A percentile compares a stretch with the other conserved stretches of the same genome.
These are phyloP conservation scores for Parascotia fuliginaria DNA, from an alignment of 2,888 invertebrate genomes.

Conservation along the genomic window DNA sequence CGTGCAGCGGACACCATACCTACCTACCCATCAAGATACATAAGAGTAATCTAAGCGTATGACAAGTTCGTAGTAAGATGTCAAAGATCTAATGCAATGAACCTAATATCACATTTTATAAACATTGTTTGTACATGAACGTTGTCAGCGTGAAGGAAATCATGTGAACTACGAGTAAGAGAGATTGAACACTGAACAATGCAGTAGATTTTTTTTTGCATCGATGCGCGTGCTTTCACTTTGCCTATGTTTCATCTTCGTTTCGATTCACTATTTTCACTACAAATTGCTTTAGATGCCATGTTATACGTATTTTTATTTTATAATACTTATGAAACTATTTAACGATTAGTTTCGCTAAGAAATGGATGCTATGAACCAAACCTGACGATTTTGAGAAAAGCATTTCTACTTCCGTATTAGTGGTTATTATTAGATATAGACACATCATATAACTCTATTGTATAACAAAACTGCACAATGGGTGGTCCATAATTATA, in stretches of 20 bases:
- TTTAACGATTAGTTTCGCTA: conserved; percentile 11
- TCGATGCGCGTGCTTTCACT: conserved; percentile 66
- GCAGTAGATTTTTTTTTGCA: conserved; percentile 73
- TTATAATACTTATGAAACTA: conserved; percentile 15
- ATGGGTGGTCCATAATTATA: no score
- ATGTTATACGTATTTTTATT: conserved; percentile 26
- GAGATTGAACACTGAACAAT: conserved; percentile 77
- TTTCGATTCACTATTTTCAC: conserved; percentile 45
- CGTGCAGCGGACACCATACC: no score
- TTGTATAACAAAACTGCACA: no score
- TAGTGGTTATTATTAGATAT: no score
- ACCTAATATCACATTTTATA: background rate
- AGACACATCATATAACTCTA: no score
- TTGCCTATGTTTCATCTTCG: conserved; percentile 41
- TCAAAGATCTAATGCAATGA: no score
- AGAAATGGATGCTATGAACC: background rate
- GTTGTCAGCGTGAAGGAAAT: conserved; percentile 55
- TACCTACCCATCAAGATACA: no score
- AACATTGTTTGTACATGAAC: background rate
- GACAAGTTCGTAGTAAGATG: no score
- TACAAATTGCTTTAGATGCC: conserved; percentile 50
- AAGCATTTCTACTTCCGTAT: no score
- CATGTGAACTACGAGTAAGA: conserved; percentile 78
- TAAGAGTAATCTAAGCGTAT: no score
- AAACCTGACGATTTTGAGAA: no score